phyloP scores from a whole-genome alignment of 2,797 vertebrate species.

The Bradypodion ventrale region DNA sequence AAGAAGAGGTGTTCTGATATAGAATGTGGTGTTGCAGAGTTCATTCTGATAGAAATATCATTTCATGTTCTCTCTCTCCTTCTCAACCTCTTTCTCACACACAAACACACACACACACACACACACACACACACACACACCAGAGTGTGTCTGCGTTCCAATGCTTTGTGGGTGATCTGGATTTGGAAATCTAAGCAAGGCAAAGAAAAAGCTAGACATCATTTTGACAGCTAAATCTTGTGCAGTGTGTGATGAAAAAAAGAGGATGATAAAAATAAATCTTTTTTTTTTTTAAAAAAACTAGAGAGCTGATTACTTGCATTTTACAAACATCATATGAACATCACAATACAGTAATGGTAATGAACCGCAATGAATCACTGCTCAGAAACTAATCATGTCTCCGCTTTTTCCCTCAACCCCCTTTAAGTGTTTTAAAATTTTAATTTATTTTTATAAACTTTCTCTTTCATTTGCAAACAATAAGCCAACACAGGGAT shows the following conservation, averaged over 20 bases:
- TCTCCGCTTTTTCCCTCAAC: not conserved
- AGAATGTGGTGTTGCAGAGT: constrained; percentile 41
- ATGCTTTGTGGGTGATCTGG: not conserved
- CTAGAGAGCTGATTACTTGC: constrained; percentile 22
- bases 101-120: too few relatives aligned
- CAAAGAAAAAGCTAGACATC: fast-evolving
- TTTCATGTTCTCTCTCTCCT: not conserved
- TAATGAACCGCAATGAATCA: not conserved
- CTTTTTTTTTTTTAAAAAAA: constrained; percentile 11
- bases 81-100: too few relatives aligned
- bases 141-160: too few relatives aligned
- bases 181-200: constrained; percentile 27
- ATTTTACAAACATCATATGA: not conserved
- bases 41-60: constrained; percentile 49
- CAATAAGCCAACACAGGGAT: not conserved
- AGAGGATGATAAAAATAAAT: constrained; percentile 17
- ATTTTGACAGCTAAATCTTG: not conserved
- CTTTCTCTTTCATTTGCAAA: not conserved
- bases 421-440: not conserved
- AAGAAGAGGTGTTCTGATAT: constrained; percentile 29
- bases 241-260: constrained; percentile 17
- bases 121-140: too few relatives aligned
- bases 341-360: not conserved
- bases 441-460: constrained; percentile 1
- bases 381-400: constrained; percentile 6